Conservation (phyloP, 2,113 vertebrate species). For the Chaetodon auriga region DNA sequence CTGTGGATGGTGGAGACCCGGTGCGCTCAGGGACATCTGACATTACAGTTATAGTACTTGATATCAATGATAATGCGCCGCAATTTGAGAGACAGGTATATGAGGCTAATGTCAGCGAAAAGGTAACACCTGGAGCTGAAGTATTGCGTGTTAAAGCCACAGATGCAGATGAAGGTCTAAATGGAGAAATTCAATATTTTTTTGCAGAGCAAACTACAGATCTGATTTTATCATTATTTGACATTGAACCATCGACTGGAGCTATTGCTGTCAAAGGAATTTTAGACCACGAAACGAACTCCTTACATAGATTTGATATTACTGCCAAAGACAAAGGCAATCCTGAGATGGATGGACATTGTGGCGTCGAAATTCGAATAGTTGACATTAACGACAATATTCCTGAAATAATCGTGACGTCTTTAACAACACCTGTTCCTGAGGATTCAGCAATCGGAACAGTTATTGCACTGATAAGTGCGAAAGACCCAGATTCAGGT, state of each 20-base stretch:
- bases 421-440: conserved; percentile 63
- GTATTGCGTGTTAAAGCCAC: conserved; percentile 80
- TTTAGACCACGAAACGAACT: conserved; percentile 86
- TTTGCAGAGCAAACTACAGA: conserved; percentile 79
- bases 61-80: conserved; percentile 91
- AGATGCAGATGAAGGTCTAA: conserved; percentile 83
- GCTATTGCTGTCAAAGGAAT: conserved; percentile 63
- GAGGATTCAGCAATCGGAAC: conserved; percentile 79
- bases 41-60: conserved; percentile 76
- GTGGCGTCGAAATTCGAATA: conserved; percentile 57
- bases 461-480: conserved; percentile 76
- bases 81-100: conserved; percentile 83
- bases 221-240: conserved; percentile 61
- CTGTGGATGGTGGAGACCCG: conserved; percentile 78
- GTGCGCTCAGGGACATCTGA: conserved; percentile 65
- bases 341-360: conserved; percentile 75
- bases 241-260: conserved; percentile 74
- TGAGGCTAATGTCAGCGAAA: conserved; percentile 88
- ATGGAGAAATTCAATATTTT: conserved; percentile 83
- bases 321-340: conserved; percentile 81
- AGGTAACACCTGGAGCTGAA: conserved; percentile 77
- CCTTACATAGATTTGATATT: conserved; percentile 71
- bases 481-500: conserved; percentile 71
- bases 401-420: conserved; percentile 80
- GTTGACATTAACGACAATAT: conserved; percentile 79